Evolutionary conservation across 2,888 invertebrate genomes (phyloP).

Genomic region (Scaptomyza reducta): DNA sequence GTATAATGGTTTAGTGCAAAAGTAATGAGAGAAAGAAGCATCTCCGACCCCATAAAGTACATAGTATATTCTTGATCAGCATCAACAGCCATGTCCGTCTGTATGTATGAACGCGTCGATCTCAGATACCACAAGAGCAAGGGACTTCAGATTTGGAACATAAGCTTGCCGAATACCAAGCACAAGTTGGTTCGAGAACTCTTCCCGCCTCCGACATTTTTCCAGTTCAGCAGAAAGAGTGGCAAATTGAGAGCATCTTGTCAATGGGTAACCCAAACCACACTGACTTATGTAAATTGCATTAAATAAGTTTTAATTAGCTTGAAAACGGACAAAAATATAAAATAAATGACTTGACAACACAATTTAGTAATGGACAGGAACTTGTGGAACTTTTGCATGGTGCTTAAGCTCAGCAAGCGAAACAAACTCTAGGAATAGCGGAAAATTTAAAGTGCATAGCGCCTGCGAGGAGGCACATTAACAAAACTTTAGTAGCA

Average conservation of each 20-base stretch:
- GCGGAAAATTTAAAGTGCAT: conserved; percentile 47
- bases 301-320: conserved; percentile 63
- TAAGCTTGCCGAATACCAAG: no score
- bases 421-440: conserved; percentile 13
- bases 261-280: neutral
- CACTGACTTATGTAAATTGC: conserved; percentile 43
- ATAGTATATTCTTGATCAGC: no score
- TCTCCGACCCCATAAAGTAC: no score
- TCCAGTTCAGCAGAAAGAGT: no score
- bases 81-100: no score
- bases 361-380: conserved; percentile 34
- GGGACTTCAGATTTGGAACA: no score
- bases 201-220: no score
- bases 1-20: no score
- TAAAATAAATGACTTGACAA: conserved; percentile 44
- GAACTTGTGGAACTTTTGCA: conserved; percentile 13
- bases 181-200: no score
- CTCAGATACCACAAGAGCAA: no score
- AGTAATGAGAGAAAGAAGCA: no score
- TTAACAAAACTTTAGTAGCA: conserved; percentile 52
- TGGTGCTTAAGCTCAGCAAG: neutral
- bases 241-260: neutral
- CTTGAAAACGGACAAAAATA: conserved; percentile 14
- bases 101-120: no score
- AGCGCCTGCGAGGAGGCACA: conserved; percentile 27